These are phyloP conservation scores for Calliphora vomitoria DNA, from an alignment of 2,888 invertebrate genomes.

Conservation along the genomic window DNA sequence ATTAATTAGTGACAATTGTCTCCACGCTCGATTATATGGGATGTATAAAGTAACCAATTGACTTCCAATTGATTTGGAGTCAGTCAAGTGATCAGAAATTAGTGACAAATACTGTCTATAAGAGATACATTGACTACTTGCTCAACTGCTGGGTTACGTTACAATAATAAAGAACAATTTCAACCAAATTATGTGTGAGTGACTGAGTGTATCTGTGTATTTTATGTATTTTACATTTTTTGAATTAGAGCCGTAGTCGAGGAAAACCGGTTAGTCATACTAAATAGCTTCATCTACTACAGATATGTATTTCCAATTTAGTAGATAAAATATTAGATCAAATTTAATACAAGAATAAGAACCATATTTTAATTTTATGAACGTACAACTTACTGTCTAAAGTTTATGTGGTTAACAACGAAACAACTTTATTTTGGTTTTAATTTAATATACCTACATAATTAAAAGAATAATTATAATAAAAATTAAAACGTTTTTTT, in stretches of 20 bases:
- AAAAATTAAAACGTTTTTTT: too few species aligned
- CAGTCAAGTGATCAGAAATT: too few species aligned
- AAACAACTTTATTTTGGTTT: neutral
- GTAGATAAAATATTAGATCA: slow-evolving; percentile 14
- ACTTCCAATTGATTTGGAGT: too few species aligned
- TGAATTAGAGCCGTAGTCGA: neutral
- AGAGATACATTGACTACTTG: too few species aligned
- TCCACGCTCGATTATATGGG: too few species aligned
- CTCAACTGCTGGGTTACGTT: neutral
- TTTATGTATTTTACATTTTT: slow-evolving; percentile 14
- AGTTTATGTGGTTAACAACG: neutral
- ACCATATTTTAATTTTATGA: slow-evolving; percentile 8
- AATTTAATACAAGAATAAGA: slow-evolving; percentile 18
- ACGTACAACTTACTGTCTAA: neutral
- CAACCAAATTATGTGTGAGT: slow-evolving; percentile 51
- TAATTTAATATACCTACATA: neutral
- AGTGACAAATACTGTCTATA: too few species aligned
- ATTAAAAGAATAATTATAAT: neutral
- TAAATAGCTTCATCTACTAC: neutral
- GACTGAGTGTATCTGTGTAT: neutral
- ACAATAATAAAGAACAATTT: slow-evolving; percentile 52
- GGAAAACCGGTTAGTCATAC: slow-evolving; percentile 21
- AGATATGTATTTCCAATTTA: slow-evolving; percentile 27
- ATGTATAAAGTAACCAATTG: too few species aligned
- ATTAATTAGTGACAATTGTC: too few species aligned